A percentile compares a stretch with the other conserved stretches of the same genome.
Evolutionary conservation across 2,113 vertebrate genomes (phyloP).

Genomic region (mouse (Mus musculus)): GRCm39 chr6:108895001-108895500

Average conservation of each 20-base stretch:
- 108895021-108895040: background rate
- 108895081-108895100: background rate
- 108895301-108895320: background rate
- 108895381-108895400: background rate
- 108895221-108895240: background rate
- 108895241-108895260: conserved; percentile 43
- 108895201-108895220: background rate
- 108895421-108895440: background rate
- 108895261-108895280: conserved; percentile 10
- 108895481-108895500: background rate
- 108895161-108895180: background rate
- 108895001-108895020: no score
- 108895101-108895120: conserved; percentile 20
- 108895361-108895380: background rate
- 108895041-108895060: no score
- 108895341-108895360: conserved; percentile 18
- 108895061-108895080: background rate
- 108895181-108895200: background rate
- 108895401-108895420: background rate
- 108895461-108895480: background rate
- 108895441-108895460: background rate
- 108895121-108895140: background rate
- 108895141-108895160: background rate
- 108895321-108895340: background rate
- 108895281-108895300: conserved; percentile 5